Conservation (phyloP, 2,888 invertebrate species). For the Chrysopilus asiliformis region DNA sequence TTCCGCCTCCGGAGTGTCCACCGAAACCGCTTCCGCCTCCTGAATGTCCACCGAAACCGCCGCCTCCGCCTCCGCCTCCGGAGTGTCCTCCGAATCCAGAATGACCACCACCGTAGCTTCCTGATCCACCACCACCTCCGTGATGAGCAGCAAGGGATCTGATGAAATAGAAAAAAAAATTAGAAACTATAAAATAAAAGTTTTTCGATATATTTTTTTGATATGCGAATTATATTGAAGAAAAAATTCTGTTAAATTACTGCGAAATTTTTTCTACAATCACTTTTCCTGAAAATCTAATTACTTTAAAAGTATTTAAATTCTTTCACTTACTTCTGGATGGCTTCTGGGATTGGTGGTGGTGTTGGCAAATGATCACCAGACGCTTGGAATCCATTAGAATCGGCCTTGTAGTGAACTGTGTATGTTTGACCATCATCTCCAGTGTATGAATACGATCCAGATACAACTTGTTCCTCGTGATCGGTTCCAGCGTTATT, state of each 20-base stretch:
- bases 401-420: slow-evolving; percentile 57
- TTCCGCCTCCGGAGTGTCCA: slow-evolving; percentile 5
- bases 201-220: too few relatives aligned
- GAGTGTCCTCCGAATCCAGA: slow-evolving; percentile 7
- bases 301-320: background rate
- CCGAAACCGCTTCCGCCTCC: slow-evolving; percentile 4
- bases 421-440: slow-evolving; percentile 48
- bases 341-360: slow-evolving; percentile 50
- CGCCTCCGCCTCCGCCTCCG: slow-evolving; percentile 8
- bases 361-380: slow-evolving; percentile 67
- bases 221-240: too few relatives aligned
- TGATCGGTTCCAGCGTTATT: slow-evolving; percentile 44
- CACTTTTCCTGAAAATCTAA: too few relatives aligned
- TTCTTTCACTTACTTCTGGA: slow-evolving; percentile 14
- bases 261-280: too few relatives aligned
- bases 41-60: background rate
- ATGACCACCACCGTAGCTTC: slow-evolving; percentile 10
- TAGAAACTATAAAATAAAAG: too few relatives aligned
- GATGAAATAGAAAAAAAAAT: background rate
- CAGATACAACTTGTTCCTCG: slow-evolving; percentile 46
- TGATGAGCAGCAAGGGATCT: slow-evolving; percentile 15
- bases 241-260: too few relatives aligned
- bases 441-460: slow-evolving; percentile 49
- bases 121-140: slow-evolving; percentile 13
- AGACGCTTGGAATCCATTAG: slow-evolving; percentile 61